Percentiles rank a stretch among this genome's conserved stretches.
Conservation (phyloP, 2,797 vertebrate species). For the Vipera latastei region DNA sequence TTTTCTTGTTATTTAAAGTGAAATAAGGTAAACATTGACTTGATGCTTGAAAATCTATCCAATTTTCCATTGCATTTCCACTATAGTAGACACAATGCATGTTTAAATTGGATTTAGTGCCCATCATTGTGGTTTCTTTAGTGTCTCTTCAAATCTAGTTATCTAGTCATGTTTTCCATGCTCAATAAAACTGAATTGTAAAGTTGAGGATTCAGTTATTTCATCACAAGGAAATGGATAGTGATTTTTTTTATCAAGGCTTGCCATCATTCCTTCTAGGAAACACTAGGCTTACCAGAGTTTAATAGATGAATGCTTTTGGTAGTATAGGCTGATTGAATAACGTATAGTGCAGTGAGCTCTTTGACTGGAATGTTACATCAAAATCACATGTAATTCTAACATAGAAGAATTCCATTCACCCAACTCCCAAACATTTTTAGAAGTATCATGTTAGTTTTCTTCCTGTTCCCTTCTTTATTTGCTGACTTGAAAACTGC, state of each 20-base stretch:
- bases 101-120: neutral
- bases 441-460: conserved; percentile 62
- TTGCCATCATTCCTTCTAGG: conserved; percentile 45
- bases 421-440: conserved; percentile 65
- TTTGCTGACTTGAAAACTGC: conserved; percentile 83
- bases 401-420: conserved; percentile 68
- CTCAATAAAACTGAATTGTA: conserved; percentile 28
- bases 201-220: conserved; percentile 44
- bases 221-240: conserved; percentile 35
- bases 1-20: neutral
- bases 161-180: conserved; percentile 31
- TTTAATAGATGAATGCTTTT: conserved; percentile 64
- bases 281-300: conserved; percentile 57
- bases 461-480: conserved; percentile 74
- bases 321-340: conserved; percentile 62
- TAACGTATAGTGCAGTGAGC: conserved; percentile 58
- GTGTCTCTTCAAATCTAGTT: conserved; percentile 26
- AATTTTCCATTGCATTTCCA: neutral
- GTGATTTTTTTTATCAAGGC: conserved; percentile 40
- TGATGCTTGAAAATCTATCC: neutral
- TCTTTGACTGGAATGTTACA: conserved; percentile 65
- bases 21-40: neutral
- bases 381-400: conserved; percentile 57
- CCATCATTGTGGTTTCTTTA: neutral
- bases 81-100: neutral